Base-by-base conservation (phyloP, 2,113 vertebrate species). In the Paramisgurnus dabryanus region DNA sequence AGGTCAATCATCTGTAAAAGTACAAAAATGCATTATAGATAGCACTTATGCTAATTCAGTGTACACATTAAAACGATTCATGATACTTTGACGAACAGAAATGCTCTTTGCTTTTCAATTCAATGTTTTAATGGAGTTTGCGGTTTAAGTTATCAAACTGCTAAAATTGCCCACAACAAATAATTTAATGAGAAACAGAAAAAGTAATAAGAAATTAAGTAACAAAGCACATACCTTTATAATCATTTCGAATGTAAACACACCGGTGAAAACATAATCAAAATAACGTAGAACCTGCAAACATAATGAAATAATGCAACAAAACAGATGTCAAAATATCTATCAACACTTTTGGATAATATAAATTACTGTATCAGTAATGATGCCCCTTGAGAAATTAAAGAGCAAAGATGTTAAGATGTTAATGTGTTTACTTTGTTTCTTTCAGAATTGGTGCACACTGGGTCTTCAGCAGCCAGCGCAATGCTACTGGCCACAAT, bases 211-310 rank as follows among this genome's bases (percentile, higher is more conserved):
- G 7, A 18, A 18, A 22, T 17, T 7, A 27, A 58, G 40, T 67
- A 45, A 7, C 8, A 41, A 64, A 53, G 18, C 34, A n/a, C 85
- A 88, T 85, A 99, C 97, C 96, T 99, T 99, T 85, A 99, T 98
- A 83, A 99, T 94, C 97, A 99, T 98, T 91, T 99, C 98, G 2
- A 99, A 99, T 80, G 98, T 99, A 91, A 99, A 99, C 85, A 99
- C 98, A 0, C 97, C 98, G 0, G 98, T 99, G 91, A 99, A 99
- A 85, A 99, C 97, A 0, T 99, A 99, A 89, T 99, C 98, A 7
- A 99, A 99, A 88, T 99, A 99, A 65, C 96, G 94, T 80, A 99
- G 95, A 76, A 99, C 96, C 97, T 98, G 86, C 72, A 22, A 34
- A 82, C 53, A 47, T 3, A 83, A 83, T 76, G 40, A 15, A 82